Percentiles rank a stretch among this genome's conserved stretches.
Evolutionary conservation across 2,113 vertebrate species (phyloP).

Genomic region (Menidia beryllina): DNA sequence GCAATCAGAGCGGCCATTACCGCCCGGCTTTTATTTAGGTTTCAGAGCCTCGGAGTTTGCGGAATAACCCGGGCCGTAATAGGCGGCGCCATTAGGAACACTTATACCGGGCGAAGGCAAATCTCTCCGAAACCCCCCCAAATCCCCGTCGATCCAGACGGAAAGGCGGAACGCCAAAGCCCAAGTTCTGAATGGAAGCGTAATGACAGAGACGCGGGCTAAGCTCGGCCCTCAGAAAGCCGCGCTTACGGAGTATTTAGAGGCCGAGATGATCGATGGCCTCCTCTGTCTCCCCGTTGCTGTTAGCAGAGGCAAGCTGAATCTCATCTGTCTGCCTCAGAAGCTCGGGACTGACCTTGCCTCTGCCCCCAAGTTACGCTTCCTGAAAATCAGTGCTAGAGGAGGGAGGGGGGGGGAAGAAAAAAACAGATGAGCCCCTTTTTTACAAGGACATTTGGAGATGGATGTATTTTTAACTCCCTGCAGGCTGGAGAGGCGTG

Average conservation of each 20-base stretch:
- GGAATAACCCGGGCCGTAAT: conserved; percentile 31
- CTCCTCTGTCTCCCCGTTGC: conserved; percentile 39
- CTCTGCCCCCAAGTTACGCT: conserved; percentile 77
- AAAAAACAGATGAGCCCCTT: conserved; percentile 76
- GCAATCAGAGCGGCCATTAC: conserved; percentile 23
- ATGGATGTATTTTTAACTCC: conserved; percentile 81
- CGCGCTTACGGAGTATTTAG: conserved; percentile 46
- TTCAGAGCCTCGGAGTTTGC: conserved; percentile 29
- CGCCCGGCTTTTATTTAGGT: conserved; percentile 37
- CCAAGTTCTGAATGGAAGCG: conserved; percentile 29
- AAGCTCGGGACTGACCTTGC: conserved; percentile 76
- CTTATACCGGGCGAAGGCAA: conserved; percentile 28
- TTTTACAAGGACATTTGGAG: conserved; percentile 81
- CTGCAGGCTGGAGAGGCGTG: conserved; percentile 61
- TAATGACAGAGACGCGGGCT: conserved; percentile 18
- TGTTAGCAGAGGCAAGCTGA: conserved; percentile 65
- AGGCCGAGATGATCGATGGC: conserved; percentile 61
- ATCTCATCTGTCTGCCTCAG: conserved; percentile 74
- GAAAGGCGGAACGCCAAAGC: conserved; percentile 46
- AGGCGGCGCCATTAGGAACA: conserved; percentile 23
- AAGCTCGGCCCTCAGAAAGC: conserved; percentile 35
- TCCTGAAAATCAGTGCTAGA: conserved; percentile 71
- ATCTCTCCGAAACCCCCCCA: conserved; percentile 21
- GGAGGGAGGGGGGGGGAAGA: conserved; percentile 1
- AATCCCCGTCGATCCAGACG: conserved; percentile 24